Evolutionary conservation across 2,113 vertebrate genomes (phyloP).

Genomic region (Rattus rattus): DNA sequence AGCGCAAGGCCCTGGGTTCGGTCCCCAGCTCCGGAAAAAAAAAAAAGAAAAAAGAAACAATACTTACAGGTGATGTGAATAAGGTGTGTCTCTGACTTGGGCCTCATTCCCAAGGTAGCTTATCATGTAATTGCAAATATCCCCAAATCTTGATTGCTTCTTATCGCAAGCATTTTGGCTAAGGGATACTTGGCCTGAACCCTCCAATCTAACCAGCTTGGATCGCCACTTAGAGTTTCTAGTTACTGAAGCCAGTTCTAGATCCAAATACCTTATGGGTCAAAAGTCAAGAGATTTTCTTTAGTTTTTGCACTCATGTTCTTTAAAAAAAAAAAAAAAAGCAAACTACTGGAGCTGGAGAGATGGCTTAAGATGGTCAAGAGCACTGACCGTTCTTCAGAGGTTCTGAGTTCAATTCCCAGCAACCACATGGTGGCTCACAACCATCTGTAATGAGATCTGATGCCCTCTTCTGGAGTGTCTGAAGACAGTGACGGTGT

Average conservation of each 20-base stretch:
- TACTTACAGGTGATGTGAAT: neutral
- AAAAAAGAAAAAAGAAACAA: no score
- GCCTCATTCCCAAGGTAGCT: neutral
- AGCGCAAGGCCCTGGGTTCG: no score
- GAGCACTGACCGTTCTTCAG: no score
- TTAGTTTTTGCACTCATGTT: neutral
- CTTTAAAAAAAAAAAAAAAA: neutral
- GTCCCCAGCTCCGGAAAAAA: no score
- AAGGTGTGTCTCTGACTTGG: neutral
- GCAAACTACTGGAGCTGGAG: no score
- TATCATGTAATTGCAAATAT: neutral
- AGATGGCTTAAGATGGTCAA: no score
- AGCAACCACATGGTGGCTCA: no score
- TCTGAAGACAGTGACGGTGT: no score
- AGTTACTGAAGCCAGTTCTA: neutral
- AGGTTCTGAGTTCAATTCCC: no score
- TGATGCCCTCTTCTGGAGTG: no score
- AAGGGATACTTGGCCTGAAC: neutral
- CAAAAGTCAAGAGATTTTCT: neutral
- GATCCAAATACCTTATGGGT: constrained; percentile 23
- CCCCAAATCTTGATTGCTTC: neutral
- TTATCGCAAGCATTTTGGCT: neutral
- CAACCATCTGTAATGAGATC: no score
- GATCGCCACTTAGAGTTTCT: neutral
- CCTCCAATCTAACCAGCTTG: neutral